Base-by-base conservation (phyloP, 2,113 vertebrate species). In the Bombycilla garrulus region DNA sequence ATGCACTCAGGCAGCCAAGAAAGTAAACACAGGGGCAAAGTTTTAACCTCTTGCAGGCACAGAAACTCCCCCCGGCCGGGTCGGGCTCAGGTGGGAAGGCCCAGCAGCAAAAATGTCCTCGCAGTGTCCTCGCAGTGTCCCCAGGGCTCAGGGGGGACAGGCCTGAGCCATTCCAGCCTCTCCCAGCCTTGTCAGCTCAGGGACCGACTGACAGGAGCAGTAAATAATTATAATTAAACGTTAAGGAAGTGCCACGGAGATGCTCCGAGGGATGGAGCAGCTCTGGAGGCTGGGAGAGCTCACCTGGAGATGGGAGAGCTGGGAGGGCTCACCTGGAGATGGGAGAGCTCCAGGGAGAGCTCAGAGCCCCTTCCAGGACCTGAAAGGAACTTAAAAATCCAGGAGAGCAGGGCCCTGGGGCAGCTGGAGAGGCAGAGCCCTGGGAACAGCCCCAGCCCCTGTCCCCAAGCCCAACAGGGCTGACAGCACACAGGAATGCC, bases 31-130 rank as follows among this genome's bases (percentile, higher is more conserved):
- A 92, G 97, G 97, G 97, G 97, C 97, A 96, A 33, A 92, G 97
- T 84, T 97, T 98, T 97, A 98, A 98, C 98, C 97, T 97, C 97
- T 97, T 97, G 95, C 92, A 97, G 97, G 83, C 97, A 29, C 71
- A 9, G 82, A 64, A 88, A 78, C 45, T 86, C 53, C 94, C 95
- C 95, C 61, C 85, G 1, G 10, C 1, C 11, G 18, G 72, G 95
- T 3, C 12, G 1, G 8, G 71, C 93, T 91, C 95, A 94, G 97
- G 94, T 94, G 95, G 48, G 62, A 78, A 36, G 31, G 91, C 9
- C 36, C 54, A 36, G 82, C 78, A 81, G 95, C 29, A 38, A 31
- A 77, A 56, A n/a, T 22, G 53, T 67, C 81, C 69, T 2, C 85
- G 24, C 10, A 57, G 12, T 42, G 24, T 74, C 58, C 82, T 16